These are phyloP conservation scores for Eupithecia exiguata DNA, from an alignment of 2,888 invertebrate genomes.

Conservation along the genomic window DNA sequence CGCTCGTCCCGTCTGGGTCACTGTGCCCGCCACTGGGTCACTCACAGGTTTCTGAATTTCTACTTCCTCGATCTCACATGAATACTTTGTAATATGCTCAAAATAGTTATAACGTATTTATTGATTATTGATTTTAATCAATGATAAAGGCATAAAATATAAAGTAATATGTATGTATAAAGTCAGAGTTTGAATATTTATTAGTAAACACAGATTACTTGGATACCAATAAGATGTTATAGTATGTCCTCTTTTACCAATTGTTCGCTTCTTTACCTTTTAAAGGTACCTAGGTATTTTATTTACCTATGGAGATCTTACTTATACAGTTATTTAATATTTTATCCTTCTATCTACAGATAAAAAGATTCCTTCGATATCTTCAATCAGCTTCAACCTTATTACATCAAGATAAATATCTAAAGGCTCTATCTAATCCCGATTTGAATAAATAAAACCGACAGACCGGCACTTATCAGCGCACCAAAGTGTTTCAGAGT, in stretches of 20 bases:
- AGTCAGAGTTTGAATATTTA: too few species aligned
- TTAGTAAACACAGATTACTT: too few species aligned
- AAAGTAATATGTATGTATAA: too few species aligned
- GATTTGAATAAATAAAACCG: constrained; percentile 35
- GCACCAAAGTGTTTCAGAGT: constrained; percentile 26
- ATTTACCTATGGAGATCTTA: neutral
- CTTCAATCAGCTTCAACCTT: constrained; percentile 22
- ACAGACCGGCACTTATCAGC: constrained; percentile 32
- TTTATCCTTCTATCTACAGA: neutral
- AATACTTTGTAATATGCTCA: neutral
- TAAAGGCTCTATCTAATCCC: constrained; percentile 31
- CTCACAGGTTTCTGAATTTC: constrained; percentile 4
- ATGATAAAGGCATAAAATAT: too few species aligned
- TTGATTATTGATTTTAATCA: too few species aligned
- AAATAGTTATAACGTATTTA: too few species aligned
- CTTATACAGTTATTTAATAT: neutral
- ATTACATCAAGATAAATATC: constrained; percentile 29
- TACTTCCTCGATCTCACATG: neutral
- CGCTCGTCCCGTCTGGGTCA: constrained; percentile 33
- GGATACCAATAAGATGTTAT: too few species aligned
- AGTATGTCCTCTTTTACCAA: too few species aligned
- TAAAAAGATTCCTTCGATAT: constrained; percentile 8
- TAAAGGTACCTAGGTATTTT: too few species aligned
- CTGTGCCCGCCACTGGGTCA: constrained; percentile 16
- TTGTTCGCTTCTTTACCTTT: too few species aligned